These are phyloP conservation scores for Meriones unguiculatus DNA, from an alignment of 2,113 vertebrate species.

Conservation along the genomic window DNA sequence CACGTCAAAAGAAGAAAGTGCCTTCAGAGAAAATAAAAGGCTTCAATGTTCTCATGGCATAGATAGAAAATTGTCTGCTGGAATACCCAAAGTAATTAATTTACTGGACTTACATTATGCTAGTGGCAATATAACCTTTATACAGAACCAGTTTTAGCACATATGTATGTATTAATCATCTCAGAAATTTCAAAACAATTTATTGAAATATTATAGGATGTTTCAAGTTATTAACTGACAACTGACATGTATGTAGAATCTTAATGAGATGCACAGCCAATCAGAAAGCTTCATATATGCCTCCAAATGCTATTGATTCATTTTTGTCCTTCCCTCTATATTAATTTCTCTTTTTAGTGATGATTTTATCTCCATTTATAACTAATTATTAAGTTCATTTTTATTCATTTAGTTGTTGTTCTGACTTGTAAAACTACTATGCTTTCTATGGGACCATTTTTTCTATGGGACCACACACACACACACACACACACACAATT, in stretches of 20 bases:
- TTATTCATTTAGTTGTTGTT: slow-evolving; percentile 6
- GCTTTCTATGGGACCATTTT: background rate
- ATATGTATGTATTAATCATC: background rate
- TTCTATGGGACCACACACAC: background rate
- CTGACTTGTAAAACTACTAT: background rate
- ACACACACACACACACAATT: background rate
- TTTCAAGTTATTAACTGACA: background rate
- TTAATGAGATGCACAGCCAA: background rate
- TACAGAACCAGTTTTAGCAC: slow-evolving; percentile 1
- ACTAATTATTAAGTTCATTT: slow-evolving; percentile 28
- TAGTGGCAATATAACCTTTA: background rate
- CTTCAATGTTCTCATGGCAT: background rate
- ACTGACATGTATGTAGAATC: background rate
- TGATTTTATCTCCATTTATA: background rate
- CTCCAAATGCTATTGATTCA: background rate
- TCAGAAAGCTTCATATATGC: background rate
- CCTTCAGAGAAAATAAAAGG: background rate
- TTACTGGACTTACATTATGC: background rate
- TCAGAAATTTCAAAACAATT: background rate
- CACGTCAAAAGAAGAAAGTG: background rate
- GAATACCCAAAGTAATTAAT: background rate
- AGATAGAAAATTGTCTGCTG: background rate
- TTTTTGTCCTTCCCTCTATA: background rate
- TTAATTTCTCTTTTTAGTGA: background rate
- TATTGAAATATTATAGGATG: background rate